These are phyloP conservation scores for Steatocranus sp. DNA, from an alignment of 2,797 vertebrate genomes.

Conservation along the genomic window DNA sequence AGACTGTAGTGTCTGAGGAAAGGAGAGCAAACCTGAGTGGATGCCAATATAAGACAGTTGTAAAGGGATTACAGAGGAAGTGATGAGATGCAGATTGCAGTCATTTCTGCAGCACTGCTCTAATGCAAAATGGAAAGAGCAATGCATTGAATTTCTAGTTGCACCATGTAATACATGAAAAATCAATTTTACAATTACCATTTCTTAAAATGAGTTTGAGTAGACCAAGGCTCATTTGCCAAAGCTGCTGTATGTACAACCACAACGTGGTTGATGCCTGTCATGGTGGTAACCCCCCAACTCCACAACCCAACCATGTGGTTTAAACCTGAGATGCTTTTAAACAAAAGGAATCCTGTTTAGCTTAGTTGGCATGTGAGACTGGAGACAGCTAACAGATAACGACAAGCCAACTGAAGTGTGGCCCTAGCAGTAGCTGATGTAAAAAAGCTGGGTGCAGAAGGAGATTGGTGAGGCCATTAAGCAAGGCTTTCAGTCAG, in stretches of 20 bases:
- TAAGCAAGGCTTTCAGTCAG: not conserved
- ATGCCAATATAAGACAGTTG: conserved; percentile 41
- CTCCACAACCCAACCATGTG: not conserved
- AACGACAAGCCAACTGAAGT: not conserved
- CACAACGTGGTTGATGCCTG: not conserved
- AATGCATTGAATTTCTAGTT: not conserved
- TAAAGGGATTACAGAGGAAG: conserved; percentile 32
- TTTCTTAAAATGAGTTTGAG: not conserved
- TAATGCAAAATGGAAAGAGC: not conserved
- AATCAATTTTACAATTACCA: not conserved
- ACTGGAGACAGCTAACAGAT: not conserved
- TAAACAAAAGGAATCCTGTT: not conserved
- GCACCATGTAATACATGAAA: not conserved
- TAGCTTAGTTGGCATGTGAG: not conserved
- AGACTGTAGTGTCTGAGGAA: not conserved
- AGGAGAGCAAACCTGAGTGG: conserved; percentile 1
- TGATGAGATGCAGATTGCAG: conserved; percentile 44
- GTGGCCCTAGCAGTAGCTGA: not conserved
- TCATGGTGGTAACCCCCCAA: not conserved
- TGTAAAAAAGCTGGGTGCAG: not conserved
- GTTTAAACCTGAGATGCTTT: not conserved
- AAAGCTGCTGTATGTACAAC: not conserved
- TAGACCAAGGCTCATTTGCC: not conserved
- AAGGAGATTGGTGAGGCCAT: not conserved
- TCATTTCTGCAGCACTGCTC: conserved; percentile 25